These are phyloP conservation scores for Drosophila quadrilineata DNA, from an alignment of 1,140 invertebrate genomes.

Conservation along the genomic window DNA sequence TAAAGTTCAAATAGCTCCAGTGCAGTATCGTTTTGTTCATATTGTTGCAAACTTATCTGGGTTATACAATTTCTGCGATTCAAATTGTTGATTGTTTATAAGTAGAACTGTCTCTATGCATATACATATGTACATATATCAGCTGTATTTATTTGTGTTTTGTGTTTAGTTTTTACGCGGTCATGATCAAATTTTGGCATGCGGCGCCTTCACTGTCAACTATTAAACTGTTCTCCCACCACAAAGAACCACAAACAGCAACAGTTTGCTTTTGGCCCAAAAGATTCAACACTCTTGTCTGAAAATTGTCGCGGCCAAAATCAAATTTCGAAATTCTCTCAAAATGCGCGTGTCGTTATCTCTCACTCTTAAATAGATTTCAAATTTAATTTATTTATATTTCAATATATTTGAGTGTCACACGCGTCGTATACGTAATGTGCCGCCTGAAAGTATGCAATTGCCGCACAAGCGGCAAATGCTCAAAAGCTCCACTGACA, in stretches of 20 bases:
- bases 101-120: too few relatives aligned
- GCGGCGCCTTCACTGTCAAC: conserved; percentile 50
- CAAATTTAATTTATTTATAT: conserved; percentile 29
- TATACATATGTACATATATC: conserved; percentile 39
- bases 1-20: conserved; percentile 81
- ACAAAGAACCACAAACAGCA: conserved; percentile 46
- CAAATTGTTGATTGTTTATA: conserved; percentile 18
- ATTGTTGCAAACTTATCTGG: not conserved
- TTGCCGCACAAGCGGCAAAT: conserved; percentile 21
- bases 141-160: conserved; percentile 14
- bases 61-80: conserved; percentile 63
- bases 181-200: conserved; percentile 75
- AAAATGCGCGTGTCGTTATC: conserved; percentile 22
- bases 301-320: too few relatives aligned
- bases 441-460: conserved; percentile 60
- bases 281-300: conserved; percentile 26
- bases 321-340: conserved; percentile 23
- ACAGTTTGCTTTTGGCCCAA: conserved; percentile 59
- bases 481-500: conserved; percentile 40
- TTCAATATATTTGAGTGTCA: not conserved
- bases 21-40: conserved; percentile 80
- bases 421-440: conserved; percentile 57
- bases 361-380: conserved; percentile 2
- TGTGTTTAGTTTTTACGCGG: conserved; percentile 54
- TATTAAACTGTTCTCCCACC: conserved; percentile 53